phyloP scores from a whole-genome alignment of 2,797 vertebrate species.

The Neomorphus geoffroyi region DNA sequence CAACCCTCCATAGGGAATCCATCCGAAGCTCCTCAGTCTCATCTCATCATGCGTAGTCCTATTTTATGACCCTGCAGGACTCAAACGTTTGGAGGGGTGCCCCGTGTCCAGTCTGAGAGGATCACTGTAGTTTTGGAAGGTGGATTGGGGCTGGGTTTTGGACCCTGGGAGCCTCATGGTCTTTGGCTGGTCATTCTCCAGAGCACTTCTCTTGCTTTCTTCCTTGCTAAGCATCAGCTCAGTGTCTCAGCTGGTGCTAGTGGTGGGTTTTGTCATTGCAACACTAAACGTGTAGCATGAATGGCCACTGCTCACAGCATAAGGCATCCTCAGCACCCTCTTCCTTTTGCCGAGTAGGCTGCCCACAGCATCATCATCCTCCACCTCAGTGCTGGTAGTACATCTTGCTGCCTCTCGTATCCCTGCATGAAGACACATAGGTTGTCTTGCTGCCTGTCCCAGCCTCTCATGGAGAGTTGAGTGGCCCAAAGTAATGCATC shows the following conservation, averaged over 20 bases:
- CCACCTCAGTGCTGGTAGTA: background rate
- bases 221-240: background rate
- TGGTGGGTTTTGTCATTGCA: background rate
- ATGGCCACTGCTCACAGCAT: rapidly evolving
- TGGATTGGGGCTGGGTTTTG: background rate
- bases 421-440: background rate
- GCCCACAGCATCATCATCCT: background rate
- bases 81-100: background rate
- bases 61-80: background rate
- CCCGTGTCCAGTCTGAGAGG: background rate
- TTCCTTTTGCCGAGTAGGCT: background rate
- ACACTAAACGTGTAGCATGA: rapidly evolving
- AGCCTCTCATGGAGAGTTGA: background rate
- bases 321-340: background rate
- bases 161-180: background rate
- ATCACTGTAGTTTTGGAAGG: background rate
- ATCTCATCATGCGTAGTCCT: background rate
- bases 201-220: background rate
- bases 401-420: background rate
- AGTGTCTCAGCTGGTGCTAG: background rate
- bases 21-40: background rate
- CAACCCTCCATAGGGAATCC: background rate
- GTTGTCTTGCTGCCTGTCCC: background rate
- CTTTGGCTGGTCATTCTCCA: background rate
- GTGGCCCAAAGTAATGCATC: background rate